Percentiles rank a stretch among this genome's conserved stretches.
Evolutionary conservation across 2,797 vertebrate genomes (phyloP).

Genomic region (Otus scops): DNA sequence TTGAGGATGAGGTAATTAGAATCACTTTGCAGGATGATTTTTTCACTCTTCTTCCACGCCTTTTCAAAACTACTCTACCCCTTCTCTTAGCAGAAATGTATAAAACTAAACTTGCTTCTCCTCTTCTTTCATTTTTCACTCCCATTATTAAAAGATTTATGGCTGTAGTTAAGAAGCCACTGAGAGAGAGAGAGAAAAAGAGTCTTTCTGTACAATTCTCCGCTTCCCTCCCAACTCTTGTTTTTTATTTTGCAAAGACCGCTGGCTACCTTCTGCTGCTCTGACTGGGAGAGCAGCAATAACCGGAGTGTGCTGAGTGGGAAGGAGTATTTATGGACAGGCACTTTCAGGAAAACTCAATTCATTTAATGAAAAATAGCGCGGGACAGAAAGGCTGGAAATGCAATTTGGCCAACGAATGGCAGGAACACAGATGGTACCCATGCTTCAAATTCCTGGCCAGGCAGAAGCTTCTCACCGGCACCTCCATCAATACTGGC

Average conservation of each 20-base stretch:
- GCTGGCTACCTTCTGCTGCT: not conserved
- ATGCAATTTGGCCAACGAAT: not conserved
- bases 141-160: not conserved
- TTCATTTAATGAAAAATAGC: not conserved
- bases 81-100: not conserved
- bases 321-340: constrained; percentile 13
- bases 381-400: not conserved
- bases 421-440: constrained; percentile 3
- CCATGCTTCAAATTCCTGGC: not conserved
- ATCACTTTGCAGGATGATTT: not conserved
- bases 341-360: constrained; percentile 24
- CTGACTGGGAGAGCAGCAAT: not conserved
- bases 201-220: not conserved
- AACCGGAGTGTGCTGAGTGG: not conserved
- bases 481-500: not conserved
- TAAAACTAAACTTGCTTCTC: not conserved
- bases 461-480: not conserved
- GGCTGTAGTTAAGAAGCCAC: not conserved
- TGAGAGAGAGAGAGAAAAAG: not conserved
- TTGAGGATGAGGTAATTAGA: not conserved
- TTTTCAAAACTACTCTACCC: not conserved
- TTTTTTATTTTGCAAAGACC: not conserved
- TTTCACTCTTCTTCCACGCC: not conserved
- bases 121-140: not conserved
- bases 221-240: not conserved